phyloP scores from a whole-genome alignment of 2,113 vertebrate species.

The Xiphophorus hellerii region DNA sequence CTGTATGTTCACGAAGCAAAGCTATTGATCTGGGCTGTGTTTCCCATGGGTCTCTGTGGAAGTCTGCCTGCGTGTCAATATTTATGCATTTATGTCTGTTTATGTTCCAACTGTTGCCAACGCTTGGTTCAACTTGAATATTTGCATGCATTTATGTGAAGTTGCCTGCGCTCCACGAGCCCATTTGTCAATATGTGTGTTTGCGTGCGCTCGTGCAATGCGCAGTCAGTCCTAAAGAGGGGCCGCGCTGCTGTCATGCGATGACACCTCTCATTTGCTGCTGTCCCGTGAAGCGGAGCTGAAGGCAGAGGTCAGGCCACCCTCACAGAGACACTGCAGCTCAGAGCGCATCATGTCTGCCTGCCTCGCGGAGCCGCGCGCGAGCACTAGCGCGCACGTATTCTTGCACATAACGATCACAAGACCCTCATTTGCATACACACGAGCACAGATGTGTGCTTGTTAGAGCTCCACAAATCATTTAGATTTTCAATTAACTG shows the following conservation, averaged over 20 bases:
- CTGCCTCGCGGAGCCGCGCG: conserved; percentile 4
- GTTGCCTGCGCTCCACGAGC: conserved; percentile 1
- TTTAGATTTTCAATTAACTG: conserved; percentile 20
- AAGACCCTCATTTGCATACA: conserved; percentile 16
- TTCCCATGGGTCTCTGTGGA: conserved; percentile 32
- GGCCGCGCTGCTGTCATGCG: conserved; percentile 62
- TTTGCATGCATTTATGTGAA: conserved; percentile 37
- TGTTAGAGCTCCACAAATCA: conserved; percentile 7
- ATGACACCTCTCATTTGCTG: conserved; percentile 79
- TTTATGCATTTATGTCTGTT: conserved; percentile 50
- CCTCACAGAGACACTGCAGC: conserved; percentile 64
- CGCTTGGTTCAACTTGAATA: conserved; percentile 19
- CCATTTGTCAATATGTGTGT: conserved; percentile 2
- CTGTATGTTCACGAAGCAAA: conserved; percentile 51
- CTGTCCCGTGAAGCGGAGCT: conserved; percentile 74
- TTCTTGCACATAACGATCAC: conserved; percentile 15
- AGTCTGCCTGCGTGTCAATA: conserved; percentile 49
- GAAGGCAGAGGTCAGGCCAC: conserved; percentile 76
- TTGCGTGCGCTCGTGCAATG: conserved; percentile 7
- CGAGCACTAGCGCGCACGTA: conserved; percentile 10
- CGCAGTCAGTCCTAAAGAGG: conserved; percentile 69
- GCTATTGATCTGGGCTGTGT: conserved; percentile 60
- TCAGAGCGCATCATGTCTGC: conserved; percentile 67
- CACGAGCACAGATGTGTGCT: conserved; percentile 18
- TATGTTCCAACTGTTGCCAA: conserved; percentile 44